phyloP scores from a whole-genome alignment of 1,140 invertebrate genomes.

The Papilio glaucus region DNA sequence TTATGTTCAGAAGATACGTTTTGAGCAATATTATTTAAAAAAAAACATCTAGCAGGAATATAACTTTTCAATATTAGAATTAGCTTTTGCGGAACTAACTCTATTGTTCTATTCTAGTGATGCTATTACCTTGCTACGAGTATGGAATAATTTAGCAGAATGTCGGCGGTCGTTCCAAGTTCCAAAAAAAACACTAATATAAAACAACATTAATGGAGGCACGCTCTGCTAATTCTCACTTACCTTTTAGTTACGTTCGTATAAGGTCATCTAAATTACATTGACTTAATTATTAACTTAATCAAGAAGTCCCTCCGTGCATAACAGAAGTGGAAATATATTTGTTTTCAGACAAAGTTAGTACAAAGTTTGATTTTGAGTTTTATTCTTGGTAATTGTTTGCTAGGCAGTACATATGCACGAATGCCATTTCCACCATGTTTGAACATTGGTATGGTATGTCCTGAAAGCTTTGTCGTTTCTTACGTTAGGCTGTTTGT shows the following conservation, averaged over 20 bases:
- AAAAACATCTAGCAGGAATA: neutral
- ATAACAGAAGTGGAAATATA: too few relatives aligned
- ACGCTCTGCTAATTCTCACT: neutral
- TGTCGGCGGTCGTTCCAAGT: neutral
- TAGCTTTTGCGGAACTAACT: neutral
- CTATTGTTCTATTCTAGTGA: too few relatives aligned
- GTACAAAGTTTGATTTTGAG: too few relatives aligned
- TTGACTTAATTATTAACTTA: neutral
- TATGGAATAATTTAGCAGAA: conserved; percentile 9
- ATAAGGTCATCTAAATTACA: neutral
- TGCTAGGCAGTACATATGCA: neutral
- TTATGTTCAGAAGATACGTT: neutral
- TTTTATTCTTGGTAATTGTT: too few relatives aligned
- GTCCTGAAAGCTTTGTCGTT: neutral
- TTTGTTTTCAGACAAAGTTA: too few relatives aligned
- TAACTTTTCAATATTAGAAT: neutral
- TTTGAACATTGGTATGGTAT: too few relatives aligned
- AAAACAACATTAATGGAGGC: neutral
- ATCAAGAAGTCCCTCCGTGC: too few relatives aligned
- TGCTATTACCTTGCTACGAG: conserved; percentile 8
- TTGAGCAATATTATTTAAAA: neutral
- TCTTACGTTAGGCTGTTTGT: conserved; percentile 20
- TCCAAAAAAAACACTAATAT: neutral
- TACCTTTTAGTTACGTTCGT: neutral
- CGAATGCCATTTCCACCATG: too few relatives aligned